These are phyloP conservation scores for Meriones unguiculatus DNA, from an alignment of 2,113 vertebrate species.

Conservation along the genomic window DNA sequence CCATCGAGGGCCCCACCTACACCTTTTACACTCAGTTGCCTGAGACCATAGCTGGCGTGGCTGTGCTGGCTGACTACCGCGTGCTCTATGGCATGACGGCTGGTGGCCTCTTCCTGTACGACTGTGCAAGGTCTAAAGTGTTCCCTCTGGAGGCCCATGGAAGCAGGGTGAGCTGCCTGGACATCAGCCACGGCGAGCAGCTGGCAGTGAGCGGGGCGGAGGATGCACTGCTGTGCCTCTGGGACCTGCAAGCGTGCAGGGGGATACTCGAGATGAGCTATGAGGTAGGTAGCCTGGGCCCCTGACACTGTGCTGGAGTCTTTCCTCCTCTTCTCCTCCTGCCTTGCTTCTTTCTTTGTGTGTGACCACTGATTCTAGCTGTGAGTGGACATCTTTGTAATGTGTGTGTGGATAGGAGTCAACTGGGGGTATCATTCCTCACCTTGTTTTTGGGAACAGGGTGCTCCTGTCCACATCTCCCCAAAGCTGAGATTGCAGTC, in stretches of 20 bases:
- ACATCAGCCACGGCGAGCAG: conserved; percentile 85
- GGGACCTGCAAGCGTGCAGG: conserved; percentile 86
- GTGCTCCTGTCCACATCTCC: not conserved
- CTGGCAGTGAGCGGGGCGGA: conserved; percentile 87
- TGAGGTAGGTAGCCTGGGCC: conserved; percentile 84
- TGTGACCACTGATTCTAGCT: not conserved
- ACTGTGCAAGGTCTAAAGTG: conserved; percentile 69
- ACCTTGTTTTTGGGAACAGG: not conserved
- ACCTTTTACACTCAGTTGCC: conserved; percentile 84
- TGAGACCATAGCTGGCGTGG: conserved; percentile 82
- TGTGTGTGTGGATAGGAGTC: not conserved
- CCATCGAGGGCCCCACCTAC: conserved; percentile 82
- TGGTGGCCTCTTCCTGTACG: conserved; percentile 82
- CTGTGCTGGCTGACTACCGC: conserved; percentile 80
- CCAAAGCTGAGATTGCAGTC: not conserved
- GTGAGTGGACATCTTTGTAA: not conserved
- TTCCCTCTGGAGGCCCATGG: conserved; percentile 86
- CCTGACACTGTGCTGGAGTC: not conserved
- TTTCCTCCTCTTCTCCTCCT: no score
- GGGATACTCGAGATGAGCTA: conserved; percentile 89
- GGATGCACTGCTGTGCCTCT: conserved; percentile 88
- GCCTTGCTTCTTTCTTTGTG: not conserved
- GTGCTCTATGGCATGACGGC: conserved; percentile 85
- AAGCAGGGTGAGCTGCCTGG: conserved; percentile 86
- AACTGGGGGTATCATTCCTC: no score